Evolutionary conservation across 2,888 invertebrate genomes (phyloP).

Genomic region (Odontocolon sp.): DNA sequence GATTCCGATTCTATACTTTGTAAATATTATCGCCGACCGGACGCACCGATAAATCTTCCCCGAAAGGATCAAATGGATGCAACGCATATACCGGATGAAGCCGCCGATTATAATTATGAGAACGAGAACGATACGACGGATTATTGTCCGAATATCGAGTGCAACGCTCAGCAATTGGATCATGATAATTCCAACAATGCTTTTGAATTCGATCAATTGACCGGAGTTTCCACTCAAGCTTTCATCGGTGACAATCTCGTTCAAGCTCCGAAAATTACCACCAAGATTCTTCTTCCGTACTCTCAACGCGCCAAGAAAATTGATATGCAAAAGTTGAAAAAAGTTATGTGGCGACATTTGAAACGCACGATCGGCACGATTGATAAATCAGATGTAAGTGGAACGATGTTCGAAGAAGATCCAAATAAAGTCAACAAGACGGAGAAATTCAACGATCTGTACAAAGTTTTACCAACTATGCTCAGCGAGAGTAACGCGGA

Average conservation of each 20-base stretch:
- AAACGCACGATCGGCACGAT: conserved; percentile 70
- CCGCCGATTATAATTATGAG: conserved; percentile 82
- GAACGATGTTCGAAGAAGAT: conserved; percentile 1
- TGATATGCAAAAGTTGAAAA: conserved; percentile 92
- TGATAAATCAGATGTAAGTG: conserved; percentile 73
- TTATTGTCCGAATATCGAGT: conserved; percentile 81
- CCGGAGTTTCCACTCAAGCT: conserved; percentile 70
- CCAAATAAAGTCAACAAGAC: conserved; percentile 64
- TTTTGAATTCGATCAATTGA: conserved; percentile 73
- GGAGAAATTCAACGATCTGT: conserved; percentile 82
- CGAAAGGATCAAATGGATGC: conserved; percentile 31
- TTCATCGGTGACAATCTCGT: conserved; percentile 84
- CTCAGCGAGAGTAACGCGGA: conserved; percentile 85
- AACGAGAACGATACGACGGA: conserved; percentile 82
- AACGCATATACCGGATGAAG: conserved; percentile 70
- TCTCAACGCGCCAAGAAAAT: conserved; percentile 92
- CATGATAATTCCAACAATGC: conserved; percentile 68
- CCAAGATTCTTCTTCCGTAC: conserved; percentile 88
- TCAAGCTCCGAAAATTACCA: conserved; percentile 85
- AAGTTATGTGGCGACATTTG: conserved; percentile 87
- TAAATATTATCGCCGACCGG: conserved; percentile 61
- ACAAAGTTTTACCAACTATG: conserved; percentile 83
- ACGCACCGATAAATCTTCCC: conserved; percentile 33
- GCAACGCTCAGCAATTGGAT: conserved; percentile 65
- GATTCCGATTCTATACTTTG: conserved; percentile 61